These are phyloP conservation scores for Dryocosmus kuriphilus DNA, from an alignment of 2,888 invertebrate species.

Conservation along the genomic window DNA sequence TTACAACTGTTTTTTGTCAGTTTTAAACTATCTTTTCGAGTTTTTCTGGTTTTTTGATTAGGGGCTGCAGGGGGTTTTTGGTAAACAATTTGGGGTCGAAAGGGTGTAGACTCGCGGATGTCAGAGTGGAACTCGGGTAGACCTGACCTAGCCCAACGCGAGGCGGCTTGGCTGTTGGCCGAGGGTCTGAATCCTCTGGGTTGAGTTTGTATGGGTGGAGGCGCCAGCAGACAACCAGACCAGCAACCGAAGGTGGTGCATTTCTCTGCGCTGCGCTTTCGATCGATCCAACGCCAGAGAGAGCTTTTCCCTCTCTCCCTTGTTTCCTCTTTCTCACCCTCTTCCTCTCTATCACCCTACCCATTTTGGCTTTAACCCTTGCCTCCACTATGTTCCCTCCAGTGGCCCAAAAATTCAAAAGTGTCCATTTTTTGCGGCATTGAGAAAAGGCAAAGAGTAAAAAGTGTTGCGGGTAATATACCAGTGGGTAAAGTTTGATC, in stretches of 20 bases:
- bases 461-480: no score
- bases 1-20: no score
- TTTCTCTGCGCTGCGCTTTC: slow-evolving; percentile 77
- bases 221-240: slow-evolving; percentile 67
- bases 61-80: background rate
- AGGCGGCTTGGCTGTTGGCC: slow-evolving; percentile 72
- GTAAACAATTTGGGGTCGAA: no score
- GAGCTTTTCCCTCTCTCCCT: slow-evolving; percentile 52
- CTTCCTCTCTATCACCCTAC: background rate
- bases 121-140: slow-evolving; percentile 76
- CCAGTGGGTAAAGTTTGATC: no score
- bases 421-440: no score
- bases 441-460: no score
- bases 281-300: slow-evolving; percentile 75
- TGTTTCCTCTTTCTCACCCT: background rate
- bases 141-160: slow-evolving; percentile 78
- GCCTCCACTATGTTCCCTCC: no score
- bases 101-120: slow-evolving; percentile 69
- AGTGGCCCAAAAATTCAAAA: no score
- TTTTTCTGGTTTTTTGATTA: background rate
- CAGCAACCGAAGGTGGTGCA: slow-evolving; percentile 73
- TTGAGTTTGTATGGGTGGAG: slow-evolving; percentile 67
- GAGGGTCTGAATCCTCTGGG: slow-evolving; percentile 64
- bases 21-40: background rate
- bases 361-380: background rate